Conservation (phyloP, 92 coral and sea anemone species). For the Phenganax stokvisi region DNA sequence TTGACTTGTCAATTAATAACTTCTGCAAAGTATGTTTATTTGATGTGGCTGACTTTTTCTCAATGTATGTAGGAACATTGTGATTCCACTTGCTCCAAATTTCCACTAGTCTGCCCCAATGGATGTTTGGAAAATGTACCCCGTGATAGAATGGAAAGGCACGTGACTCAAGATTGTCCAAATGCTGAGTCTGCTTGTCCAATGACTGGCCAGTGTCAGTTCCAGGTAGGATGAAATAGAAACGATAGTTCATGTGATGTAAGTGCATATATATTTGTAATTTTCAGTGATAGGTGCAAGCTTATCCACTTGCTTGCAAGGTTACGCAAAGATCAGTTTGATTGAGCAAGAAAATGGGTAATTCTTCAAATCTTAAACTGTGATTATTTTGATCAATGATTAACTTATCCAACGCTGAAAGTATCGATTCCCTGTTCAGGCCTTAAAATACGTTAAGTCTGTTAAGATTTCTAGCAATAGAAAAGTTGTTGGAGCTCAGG, state of each 20-base stretch:
- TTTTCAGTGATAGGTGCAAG: too few species aligned
- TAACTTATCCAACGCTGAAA: too few species aligned
- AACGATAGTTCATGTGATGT: not conserved
- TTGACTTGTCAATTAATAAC: not conserved
- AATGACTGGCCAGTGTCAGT: conserved; percentile 46
- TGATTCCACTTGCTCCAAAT: conserved; percentile 49
- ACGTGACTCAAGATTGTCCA: conserved; percentile 53
- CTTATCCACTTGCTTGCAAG: too few species aligned
- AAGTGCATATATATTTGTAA: not conserved
- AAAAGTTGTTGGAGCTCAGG: not conserved
- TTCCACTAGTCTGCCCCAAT: conserved; percentile 62
- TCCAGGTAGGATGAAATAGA: conserved; percentile 39
- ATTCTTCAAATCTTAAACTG: too few species aligned
- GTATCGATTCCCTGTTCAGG: too few species aligned
- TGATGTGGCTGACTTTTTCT: not conserved
- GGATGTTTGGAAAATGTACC: conserved; percentile 58
- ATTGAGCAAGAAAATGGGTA: too few species aligned
- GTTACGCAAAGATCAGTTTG: too few species aligned
- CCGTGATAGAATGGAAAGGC: conserved; percentile 54
- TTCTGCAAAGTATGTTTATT: not conserved
- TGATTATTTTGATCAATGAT: too few species aligned
- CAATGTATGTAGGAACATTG: not conserved
- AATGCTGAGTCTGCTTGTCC: conserved; percentile 52
- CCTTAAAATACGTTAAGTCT: too few species aligned
- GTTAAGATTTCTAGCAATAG: too few species aligned